These are phyloP conservation scores for Asbolus verrucosus DNA, from an alignment of 1,140 invertebrate species.

Conservation along the genomic window DNA sequence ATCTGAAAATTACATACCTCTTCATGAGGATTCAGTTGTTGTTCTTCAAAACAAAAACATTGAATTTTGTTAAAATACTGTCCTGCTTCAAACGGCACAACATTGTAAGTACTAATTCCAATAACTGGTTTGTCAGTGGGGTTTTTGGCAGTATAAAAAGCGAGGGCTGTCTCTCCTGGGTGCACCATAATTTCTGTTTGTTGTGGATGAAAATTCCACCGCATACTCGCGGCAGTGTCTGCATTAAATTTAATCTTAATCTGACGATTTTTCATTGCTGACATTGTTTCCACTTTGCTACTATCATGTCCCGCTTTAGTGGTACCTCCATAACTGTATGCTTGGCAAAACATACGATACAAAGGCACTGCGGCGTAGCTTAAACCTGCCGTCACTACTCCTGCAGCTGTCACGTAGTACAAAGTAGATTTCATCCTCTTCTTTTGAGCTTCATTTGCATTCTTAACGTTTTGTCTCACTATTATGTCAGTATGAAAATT, in stretches of 20 bases:
- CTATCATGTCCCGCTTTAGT: slow-evolving; percentile 73
- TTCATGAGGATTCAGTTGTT: slow-evolving; percentile 96
- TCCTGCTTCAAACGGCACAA: slow-evolving; percentile 97
- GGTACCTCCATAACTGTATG: slow-evolving; percentile 91
- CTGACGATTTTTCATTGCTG: slow-evolving; percentile 76
- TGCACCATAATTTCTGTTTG: slow-evolving; percentile 87
- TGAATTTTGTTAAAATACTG: slow-evolving; percentile 99
- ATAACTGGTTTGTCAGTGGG: slow-evolving; percentile 89
- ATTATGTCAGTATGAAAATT: slow-evolving; percentile 4
- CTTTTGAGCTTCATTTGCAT: slow-evolving; percentile 29
- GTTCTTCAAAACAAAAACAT: slow-evolving; percentile 99
- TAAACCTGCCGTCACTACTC: slow-evolving; percentile 83
- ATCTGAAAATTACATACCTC: slow-evolving; percentile 77
- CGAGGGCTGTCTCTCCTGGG: slow-evolving; percentile 97
- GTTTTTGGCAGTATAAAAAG: slow-evolving; percentile 98
- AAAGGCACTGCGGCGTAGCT: slow-evolving; percentile 97
- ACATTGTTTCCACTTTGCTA: slow-evolving; percentile 83
- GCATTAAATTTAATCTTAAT: slow-evolving; percentile 94
- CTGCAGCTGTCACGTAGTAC: slow-evolving; percentile 86
- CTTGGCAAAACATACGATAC: slow-evolving; percentile 98
- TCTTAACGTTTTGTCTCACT: slow-evolving; percentile 9
- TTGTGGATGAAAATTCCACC: slow-evolving; percentile 97
- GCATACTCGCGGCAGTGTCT: slow-evolving; percentile 88
- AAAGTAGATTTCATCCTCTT: slow-evolving; percentile 70
- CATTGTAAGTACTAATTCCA: slow-evolving; percentile 97